These are phyloP conservation scores for Ophion ellenae DNA, from an alignment of 2,888 invertebrate species.

Conservation along the genomic window DNA sequence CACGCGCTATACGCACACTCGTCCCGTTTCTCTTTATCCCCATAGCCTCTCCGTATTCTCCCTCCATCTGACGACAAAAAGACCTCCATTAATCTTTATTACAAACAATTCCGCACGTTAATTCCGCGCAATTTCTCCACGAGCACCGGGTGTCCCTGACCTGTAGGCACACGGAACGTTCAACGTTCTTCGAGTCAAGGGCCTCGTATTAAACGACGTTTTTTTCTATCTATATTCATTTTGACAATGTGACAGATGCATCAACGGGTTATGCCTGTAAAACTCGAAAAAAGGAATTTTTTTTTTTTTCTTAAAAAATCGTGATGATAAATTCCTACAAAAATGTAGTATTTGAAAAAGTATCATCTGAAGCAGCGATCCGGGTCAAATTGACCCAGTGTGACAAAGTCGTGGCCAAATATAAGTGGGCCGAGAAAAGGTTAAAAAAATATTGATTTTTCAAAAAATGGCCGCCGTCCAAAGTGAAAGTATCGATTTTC, in stretches of 20 bases:
- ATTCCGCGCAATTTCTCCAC: slow-evolving; percentile 74
- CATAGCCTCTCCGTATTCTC: not conserved
- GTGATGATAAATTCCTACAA: no score
- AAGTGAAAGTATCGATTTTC: no score
- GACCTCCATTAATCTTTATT: slow-evolving; percentile 77
- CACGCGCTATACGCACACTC: slow-evolving; percentile 65
- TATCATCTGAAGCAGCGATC: no score
- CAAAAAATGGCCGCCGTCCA: no score
- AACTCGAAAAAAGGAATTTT: no score
- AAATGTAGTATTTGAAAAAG: no score
- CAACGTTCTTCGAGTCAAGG: slow-evolving; percentile 1
- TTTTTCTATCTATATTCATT: not conserved
- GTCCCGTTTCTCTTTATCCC: slow-evolving; percentile 36
- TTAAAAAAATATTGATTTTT: no score
- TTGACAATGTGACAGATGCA: not conserved
- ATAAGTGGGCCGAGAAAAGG: no score
- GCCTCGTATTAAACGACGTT: not conserved
- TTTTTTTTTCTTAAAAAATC: no score
- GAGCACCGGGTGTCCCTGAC: slow-evolving; percentile 1
- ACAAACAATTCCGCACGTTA: slow-evolving; percentile 77
- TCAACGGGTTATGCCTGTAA: no score
- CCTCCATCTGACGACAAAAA: slow-evolving; percentile 74
- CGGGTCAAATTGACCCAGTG: no score
- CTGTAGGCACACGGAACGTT: not conserved
- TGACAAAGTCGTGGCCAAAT: no score